A percentile compares a stretch with the other conserved stretches of the same genome.
Conservation (phyloP, 2,888 invertebrate genomes). For the Drosophila anomelani region DNA sequence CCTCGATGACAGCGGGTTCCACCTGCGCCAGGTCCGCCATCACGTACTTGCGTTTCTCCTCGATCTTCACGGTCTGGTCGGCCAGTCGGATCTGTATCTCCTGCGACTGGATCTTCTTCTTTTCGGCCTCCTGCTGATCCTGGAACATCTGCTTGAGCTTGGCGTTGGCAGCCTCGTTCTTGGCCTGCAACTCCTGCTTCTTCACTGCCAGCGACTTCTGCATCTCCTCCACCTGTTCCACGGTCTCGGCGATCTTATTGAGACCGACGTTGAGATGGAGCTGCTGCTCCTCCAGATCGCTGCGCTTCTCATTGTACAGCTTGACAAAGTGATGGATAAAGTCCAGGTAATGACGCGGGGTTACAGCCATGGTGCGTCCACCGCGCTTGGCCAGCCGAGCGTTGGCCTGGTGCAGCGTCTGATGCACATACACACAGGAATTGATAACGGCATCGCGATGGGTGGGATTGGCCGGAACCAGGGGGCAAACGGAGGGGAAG, state of each 20-base stretch:
- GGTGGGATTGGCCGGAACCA: slow-evolving; percentile 90
- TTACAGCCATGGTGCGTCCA: slow-evolving; percentile 98
- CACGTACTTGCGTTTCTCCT: slow-evolving; percentile 96
- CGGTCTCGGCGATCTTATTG: slow-evolving; percentile 99
- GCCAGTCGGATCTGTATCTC: slow-evolving; percentile 95
- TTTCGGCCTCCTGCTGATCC: slow-evolving; percentile 99
- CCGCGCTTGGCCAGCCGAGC: slow-evolving; percentile 95
- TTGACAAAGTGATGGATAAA: slow-evolving; percentile 99
- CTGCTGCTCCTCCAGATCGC: slow-evolving; percentile 99
- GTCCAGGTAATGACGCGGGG: slow-evolving; percentile 98
- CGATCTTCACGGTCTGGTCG: slow-evolving; percentile 96
- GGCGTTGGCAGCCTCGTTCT: slow-evolving; percentile 99
- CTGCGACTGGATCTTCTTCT: slow-evolving; percentile 98
- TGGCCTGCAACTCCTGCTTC: slow-evolving; percentile 96
- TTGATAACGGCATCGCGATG: slow-evolving; percentile 99
- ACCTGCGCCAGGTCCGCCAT: slow-evolving; percentile 98
- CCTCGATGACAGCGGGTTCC: slow-evolving; percentile 99
- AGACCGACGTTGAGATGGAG: slow-evolving; percentile 99
- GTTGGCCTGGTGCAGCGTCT: slow-evolving; percentile 98
- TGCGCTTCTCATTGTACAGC: slow-evolving; percentile 98
- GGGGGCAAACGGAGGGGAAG: slow-evolving; percentile 94
- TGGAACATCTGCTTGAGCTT: slow-evolving; percentile 99
- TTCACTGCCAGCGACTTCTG: slow-evolving; percentile 99
- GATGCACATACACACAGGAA: slow-evolving; percentile 99
- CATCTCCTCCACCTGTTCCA: slow-evolving; percentile 99